Evolutionary conservation across 2,113 vertebrate species (phyloP), one percentile per base, ranked within the genome.

Genomic region (Silurus glanis): DNA sequence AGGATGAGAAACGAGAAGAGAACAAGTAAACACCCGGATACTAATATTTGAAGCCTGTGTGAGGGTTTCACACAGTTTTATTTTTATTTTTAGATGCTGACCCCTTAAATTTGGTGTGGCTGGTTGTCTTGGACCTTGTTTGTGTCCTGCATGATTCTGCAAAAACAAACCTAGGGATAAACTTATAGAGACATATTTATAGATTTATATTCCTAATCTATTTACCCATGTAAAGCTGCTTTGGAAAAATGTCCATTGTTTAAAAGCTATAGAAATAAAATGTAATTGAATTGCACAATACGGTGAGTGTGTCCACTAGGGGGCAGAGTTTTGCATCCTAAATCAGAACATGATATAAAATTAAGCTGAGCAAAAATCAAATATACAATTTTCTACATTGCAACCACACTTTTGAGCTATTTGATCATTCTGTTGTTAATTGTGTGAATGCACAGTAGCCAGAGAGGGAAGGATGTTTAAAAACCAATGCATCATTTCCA

Each of bases 1-100:
- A 98, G 87, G 93, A 91, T 23, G 91, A 90, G 25, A 91, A 93
- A 85, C 94, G 85, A 0, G 95, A 96, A 6, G 94, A 94, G 0
- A 93, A 97, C 90, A 95, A 93, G 97, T 97, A 89, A 61, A 89
- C 80, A 37, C 9, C 49, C 8, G 23, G 28, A 37, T 21, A 16
- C 6, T 2, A 12, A 37, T 14, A 9, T 4, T 23, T 64, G 14
- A 45, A 58, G n/a, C 37, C 10, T 49, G 69, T 45, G 12, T 9
- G 16, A 51, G 13, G 9, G 19, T 12, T 74, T 12, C 25, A 49
- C 13, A 25, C 2, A 0, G 0, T 1, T n/a, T n/a, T 53, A 13
- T n/a, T n/a, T 51, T 23, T 17, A 4, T 25, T 1, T 5, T 13
- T 37, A 37, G 37, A 37, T 37, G 28, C 28, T 71, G 25, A 47